Percentiles rank a stretch among this genome's conserved stretches.
phyloP scores from a whole-genome alignment of 2,888 invertebrate genomes.

The Ophioninae sp. region DNA sequence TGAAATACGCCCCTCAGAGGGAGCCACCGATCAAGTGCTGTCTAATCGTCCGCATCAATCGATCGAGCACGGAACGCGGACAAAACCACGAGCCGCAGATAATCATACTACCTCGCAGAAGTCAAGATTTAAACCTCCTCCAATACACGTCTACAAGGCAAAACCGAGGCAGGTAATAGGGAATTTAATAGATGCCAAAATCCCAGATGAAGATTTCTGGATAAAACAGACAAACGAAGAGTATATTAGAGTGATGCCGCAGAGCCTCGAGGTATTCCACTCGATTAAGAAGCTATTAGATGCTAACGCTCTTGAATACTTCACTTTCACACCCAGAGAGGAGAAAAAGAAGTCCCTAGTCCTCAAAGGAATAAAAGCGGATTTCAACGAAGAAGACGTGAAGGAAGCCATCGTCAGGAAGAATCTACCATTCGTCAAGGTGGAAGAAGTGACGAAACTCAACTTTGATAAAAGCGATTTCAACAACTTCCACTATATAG shows the following conservation, averaged over 20 bases:
- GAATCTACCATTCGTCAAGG: not conserved
- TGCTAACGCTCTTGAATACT: not conserved
- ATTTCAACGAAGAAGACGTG: not conserved
- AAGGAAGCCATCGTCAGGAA: not conserved
- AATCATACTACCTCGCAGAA: not conserved
- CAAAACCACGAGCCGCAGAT: not conserved
- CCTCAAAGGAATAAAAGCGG: not conserved
- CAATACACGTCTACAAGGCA: conserved; percentile 16
- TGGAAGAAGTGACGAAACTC: not conserved
- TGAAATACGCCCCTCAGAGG: conserved; percentile 5
- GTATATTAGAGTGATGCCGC: not conserved
- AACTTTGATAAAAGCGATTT: not conserved
- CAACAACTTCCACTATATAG: not conserved
- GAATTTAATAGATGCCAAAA: not conserved
- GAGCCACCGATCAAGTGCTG: not conserved
- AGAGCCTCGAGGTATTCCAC: not conserved
- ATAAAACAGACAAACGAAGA: not conserved
- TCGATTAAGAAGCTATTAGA: no score
- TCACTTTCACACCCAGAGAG: not conserved
- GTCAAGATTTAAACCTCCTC: not conserved
- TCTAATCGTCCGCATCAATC: not conserved
- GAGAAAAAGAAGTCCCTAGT: not conserved
- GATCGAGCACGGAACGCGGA: not conserved
- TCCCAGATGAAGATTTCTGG: not conserved
- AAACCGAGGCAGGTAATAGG: not conserved